A percentile compares a stretch with the other conserved stretches of the same genome.
Conservation (phyloP, 2,797 vertebrate species). For the Sebastes oblongus region DNA sequence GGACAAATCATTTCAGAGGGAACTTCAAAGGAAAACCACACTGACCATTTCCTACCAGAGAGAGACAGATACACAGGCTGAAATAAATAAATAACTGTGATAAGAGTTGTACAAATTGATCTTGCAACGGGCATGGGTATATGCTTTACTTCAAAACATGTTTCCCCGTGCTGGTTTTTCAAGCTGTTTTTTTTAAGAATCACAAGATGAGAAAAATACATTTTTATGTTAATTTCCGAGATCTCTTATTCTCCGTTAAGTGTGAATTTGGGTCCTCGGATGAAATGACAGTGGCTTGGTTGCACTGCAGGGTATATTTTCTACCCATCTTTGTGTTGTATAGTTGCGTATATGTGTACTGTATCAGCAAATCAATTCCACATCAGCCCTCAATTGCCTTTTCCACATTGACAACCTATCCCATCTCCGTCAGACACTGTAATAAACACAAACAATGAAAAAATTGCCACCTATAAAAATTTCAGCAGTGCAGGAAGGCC, state of each 20-base stretch:
- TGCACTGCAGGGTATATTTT: conserved; percentile 13
- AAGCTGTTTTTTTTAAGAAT: conserved; percentile 44
- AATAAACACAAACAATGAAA: conserved; percentile 69
- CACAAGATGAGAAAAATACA: conserved; percentile 56
- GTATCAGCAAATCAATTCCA: conserved; percentile 50
- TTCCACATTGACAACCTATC: conserved; percentile 51
- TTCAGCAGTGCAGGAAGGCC: conserved; percentile 68
- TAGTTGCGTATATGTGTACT: conserved; percentile 1
- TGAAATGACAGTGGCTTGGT: conserved; percentile 16
- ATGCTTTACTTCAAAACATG: conserved; percentile 70
- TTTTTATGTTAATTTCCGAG: conserved; percentile 63
- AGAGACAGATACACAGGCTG: conserved; percentile 41
- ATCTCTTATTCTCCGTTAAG: conserved; percentile 46
- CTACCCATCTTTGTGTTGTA: conserved; percentile 7
- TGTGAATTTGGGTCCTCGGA: conserved; percentile 28
- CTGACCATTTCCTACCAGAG: conserved; percentile 65
- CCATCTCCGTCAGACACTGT: conserved; percentile 56
- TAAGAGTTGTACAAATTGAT: conserved; percentile 75
- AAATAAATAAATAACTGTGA: conserved; percentile 65
- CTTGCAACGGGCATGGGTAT: conserved; percentile 53
- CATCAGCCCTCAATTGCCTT: conserved; percentile 41
- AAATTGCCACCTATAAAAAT: conserved; percentile 66
- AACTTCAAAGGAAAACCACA: conserved; percentile 76
- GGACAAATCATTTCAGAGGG: conserved; percentile 68
- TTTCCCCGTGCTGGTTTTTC: conserved; percentile 44